A percentile compares a stretch with the other conserved stretches of the same genome.
Evolutionary conservation across 2,113 vertebrate species (phyloP).

Genomic region (Cephalopholis sonnerati): DNA sequence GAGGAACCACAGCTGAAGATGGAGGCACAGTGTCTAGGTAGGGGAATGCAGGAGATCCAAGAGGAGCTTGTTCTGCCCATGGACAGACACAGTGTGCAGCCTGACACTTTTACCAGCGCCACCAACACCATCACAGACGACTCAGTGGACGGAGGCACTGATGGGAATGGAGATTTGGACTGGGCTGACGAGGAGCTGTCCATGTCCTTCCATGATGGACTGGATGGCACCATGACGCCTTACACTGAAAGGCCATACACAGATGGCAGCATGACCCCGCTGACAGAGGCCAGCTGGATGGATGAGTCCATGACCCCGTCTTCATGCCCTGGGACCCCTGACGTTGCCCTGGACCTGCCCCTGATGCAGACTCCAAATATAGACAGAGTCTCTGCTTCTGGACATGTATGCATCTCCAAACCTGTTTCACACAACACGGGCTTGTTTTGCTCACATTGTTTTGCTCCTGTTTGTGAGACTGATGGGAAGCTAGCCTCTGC

Average conservation of each 20-base stretch:
- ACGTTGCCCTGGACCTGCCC: constrained; percentile 79
- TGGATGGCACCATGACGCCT: constrained; percentile 79
- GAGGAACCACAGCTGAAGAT: constrained; percentile 43
- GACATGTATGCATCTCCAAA: constrained; percentile 89
- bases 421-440: constrained; percentile 26
- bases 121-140: constrained; percentile 68
- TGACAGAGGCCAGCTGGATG: constrained; percentile 86
- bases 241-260: constrained; percentile 83
- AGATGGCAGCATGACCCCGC: constrained; percentile 80
- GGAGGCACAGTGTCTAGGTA: constrained; percentile 29
- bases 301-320: constrained; percentile 80
- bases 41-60: constrained; percentile 67
- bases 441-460: constrained; percentile 35
- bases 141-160: constrained; percentile 76
- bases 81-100: constrained; percentile 83
- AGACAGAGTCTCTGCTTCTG: constrained; percentile 93
- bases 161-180: constrained; percentile 82
- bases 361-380: constrained; percentile 79
- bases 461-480: constrained; percentile 4
- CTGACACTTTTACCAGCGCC: constrained; percentile 80
- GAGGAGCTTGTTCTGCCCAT: constrained; percentile 80
- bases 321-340: constrained; percentile 75
- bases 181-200: constrained; percentile 85
- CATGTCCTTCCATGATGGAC: constrained; percentile 75
- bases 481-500: neutral